Evolutionary conservation across 2,797 vertebrate genomes (phyloP), one percentile per base, ranked within the genome.

Genomic region (Betta splendens): DNA sequence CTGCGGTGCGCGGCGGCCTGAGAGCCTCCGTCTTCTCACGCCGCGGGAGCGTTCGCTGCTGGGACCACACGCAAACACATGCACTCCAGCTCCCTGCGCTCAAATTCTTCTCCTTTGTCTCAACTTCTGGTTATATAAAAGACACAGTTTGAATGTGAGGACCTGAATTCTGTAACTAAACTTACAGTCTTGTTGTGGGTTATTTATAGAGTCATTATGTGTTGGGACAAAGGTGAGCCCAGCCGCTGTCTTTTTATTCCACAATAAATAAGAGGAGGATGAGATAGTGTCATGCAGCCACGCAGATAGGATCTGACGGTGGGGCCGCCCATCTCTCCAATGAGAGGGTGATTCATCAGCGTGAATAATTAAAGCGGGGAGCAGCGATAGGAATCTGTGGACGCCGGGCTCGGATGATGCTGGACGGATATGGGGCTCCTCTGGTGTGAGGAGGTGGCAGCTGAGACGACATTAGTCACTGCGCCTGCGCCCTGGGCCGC

Each of bases 351-450:
- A 87, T 89, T 85, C 82, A 82, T 83, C 82, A 64, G 83, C 52
- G 87, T 91, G 89, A 91, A 91, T 91, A 91, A 91, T 91, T 91
- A 88, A 91, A 88, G 79, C 79, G 44, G 45, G 57, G 68, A 77
- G 81, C 59, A 64, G 64, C 25, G 89, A 91, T 89, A 89, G 73
- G 56, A 75, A 90, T 91, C 89, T 86, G 83, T 84, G 85, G 82
- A 84, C 79, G 50, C 71, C 38, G 20, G 78, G 81, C 77, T 84
- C 69, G 61, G 72, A 89, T 88, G 85, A 85, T 81, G 65, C 75
- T 69, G 79, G 83, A 86, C 33, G 64, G 83, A 83, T 85, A 86
- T 82, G 69, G 54, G 79, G 72, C 80, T 72, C 67, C 58, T 74
- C 50, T 67, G 72, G 74, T 54, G 74, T n/a, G 9, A 74, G 71